Evolutionary conservation across 1,140 invertebrate genomes (phyloP), one percentile per base, ranked within the genome.

Genomic region (Rhopalosiphum padi): DNA sequence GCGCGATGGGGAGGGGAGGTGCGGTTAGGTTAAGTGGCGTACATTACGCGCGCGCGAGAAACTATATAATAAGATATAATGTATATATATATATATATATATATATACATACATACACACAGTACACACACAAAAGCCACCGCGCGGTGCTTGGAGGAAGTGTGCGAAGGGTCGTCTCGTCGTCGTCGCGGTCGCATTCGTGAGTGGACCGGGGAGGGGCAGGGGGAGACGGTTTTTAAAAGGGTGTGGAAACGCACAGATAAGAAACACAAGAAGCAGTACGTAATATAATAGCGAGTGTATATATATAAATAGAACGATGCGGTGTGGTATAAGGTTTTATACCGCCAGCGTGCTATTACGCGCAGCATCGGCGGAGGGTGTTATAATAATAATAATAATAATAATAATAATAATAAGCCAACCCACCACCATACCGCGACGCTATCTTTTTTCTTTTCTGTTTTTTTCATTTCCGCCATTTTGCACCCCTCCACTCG

Each of bases 171-270:
- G 85, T 41, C 25, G 37, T 86, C 37, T 43, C 35, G 41, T 43
- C 83, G 41, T 43, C 83, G 85, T 46, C 89, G 35, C 48, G 51
- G 89, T 90, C 37, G 48, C 46, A 22, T 25, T 15, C 22, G 48
- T 25, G 23, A 68, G 55, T 30, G 53, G 11, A 82, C 37, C 43
- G 35, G 5, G 41, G 30, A 82, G 1, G 41, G 41, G 60, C 2
- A 21, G 37, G 43, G 30, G n/a, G 60, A 35, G 51, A 83, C 91
- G 37, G 85, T 93, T 93, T 93, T 93, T 93, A 93, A 92, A 93
- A 93, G 91, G 91, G 91, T 93, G 91, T 93, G 91, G 91, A 85
- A 93, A 93, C 48, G 48, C 82, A 85, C 82, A 93, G 91, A 93
- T 93, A 93, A 93, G 91, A 85, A 85, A 93, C 68, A 93, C 68